Conservation (phyloP, 2,113 vertebrate species). For the Daubentonia madagascariensis region DNA sequence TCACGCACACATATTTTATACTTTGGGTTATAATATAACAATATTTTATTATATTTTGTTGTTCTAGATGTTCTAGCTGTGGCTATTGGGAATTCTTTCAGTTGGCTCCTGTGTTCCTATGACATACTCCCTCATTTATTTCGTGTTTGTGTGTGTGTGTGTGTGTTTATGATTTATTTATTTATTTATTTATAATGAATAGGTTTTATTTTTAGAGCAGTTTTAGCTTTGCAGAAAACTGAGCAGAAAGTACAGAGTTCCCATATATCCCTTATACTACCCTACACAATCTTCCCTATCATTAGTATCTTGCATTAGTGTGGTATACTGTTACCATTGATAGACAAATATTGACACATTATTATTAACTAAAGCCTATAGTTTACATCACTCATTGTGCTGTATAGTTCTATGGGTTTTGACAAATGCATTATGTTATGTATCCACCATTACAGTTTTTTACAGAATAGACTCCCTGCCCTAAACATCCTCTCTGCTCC, state of each 20-base stretch:
- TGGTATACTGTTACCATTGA: neutral
- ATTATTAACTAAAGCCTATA: neutral
- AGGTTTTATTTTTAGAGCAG: neutral
- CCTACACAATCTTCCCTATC: neutral
- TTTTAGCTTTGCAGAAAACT: neutral
- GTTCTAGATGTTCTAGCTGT: neutral
- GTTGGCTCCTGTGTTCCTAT: neutral
- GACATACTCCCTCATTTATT: neutral
- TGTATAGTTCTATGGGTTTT: neutral
- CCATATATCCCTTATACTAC: neutral
- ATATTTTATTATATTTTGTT: neutral
- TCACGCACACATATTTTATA: neutral
- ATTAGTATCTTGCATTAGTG: neutral
- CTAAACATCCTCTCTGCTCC: neutral
- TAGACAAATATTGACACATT: neutral
- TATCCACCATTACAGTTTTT: neutral
- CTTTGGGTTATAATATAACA: neutral
- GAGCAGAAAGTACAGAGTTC: neutral
- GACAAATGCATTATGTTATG: neutral
- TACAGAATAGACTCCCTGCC: neutral
- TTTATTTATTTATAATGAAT: neutral
- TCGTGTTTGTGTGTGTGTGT: neutral
- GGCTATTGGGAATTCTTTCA: neutral
- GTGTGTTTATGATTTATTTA: neutral
- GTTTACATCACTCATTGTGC: neutral